Percentiles rank a stretch among this genome's conserved stretches.
These are phyloP conservation scores for Menura novaehollandiae DNA, from an alignment of 2,113 vertebrate genomes.

Conservation along the genomic window DNA sequence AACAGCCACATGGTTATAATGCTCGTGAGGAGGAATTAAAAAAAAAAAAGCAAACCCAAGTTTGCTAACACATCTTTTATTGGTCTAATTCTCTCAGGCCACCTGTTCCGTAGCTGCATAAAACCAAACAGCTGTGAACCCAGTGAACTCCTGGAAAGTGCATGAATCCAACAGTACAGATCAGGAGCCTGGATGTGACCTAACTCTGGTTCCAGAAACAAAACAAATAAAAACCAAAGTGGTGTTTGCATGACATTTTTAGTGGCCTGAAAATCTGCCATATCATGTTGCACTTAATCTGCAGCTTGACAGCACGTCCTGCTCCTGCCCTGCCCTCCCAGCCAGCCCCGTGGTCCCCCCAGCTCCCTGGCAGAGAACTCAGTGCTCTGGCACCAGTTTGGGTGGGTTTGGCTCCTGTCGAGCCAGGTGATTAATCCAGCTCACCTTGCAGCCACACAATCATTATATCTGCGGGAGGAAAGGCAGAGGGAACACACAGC, in stretches of 20 bases:
- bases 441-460: not conserved
- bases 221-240: not conserved
- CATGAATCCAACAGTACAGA: not conserved
- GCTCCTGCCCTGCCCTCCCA: not conserved
- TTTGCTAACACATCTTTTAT: not conserved
- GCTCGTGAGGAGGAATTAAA: not conserved
- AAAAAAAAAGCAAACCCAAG: not conserved
- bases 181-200: not conserved
- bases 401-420: not conserved
- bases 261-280: not conserved
- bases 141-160: not conserved
- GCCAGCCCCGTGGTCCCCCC: not conserved
- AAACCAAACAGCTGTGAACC: conserved; percentile 20
- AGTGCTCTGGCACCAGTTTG: not conserved
- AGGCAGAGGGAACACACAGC: not conserved
- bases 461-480: not conserved
- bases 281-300: not conserved
- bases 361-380: not conserved
- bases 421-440: not conserved
- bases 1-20: not conserved
- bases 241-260: not conserved
- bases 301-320: not conserved
- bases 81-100: not conserved
- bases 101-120: conserved; percentile 1
- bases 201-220: conserved; percentile 11